A percentile compares a stretch with the other conserved stretches of the same genome.
These are phyloP conservation scores for Mohoua ochrocephala DNA, from an alignment of 2,113 vertebrate species.

Conservation along the genomic window DNA sequence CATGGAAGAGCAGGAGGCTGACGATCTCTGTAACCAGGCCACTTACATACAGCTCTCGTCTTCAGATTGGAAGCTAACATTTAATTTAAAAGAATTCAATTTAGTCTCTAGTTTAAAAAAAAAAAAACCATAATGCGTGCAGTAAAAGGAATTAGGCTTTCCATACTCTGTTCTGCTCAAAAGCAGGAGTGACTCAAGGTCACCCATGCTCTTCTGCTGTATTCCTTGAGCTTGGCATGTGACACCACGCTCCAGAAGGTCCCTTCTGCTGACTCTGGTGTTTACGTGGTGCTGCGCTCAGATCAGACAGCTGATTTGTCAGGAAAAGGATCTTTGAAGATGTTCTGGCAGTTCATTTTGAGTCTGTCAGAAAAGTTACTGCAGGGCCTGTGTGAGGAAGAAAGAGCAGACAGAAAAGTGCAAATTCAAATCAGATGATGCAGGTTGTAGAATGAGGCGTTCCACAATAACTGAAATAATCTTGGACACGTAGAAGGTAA, in stretches of 20 bases:
- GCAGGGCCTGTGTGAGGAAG: not conserved
- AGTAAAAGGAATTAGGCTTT: not conserved
- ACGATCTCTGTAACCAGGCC: not conserved
- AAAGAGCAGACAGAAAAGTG: too few species aligned
- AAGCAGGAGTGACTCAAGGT: not conserved
- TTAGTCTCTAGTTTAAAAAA: not conserved
- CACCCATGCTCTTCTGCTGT: not conserved
- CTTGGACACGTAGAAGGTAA: not conserved
- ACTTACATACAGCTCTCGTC: rapidly evolving
- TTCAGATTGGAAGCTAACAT: not conserved
- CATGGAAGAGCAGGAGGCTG: not conserved
- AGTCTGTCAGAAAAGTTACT: not conserved
- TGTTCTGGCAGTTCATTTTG: not conserved
- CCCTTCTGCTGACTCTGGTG: not conserved
- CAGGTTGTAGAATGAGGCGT: not conserved
- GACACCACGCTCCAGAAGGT: not conserved
- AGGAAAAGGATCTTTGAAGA: not conserved
- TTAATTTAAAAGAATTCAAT: not conserved
- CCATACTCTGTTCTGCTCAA: not conserved
- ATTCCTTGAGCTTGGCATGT: not conserved
- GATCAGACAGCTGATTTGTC: not conserved
- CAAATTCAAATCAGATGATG: not conserved
- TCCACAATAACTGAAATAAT: not conserved
- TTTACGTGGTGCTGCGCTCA: not conserved
- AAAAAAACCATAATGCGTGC: rapidly evolving